These are phyloP conservation scores for Erythrolamprus reginae DNA, from an alignment of 2,113 vertebrate species.

Conservation along the genomic window DNA sequence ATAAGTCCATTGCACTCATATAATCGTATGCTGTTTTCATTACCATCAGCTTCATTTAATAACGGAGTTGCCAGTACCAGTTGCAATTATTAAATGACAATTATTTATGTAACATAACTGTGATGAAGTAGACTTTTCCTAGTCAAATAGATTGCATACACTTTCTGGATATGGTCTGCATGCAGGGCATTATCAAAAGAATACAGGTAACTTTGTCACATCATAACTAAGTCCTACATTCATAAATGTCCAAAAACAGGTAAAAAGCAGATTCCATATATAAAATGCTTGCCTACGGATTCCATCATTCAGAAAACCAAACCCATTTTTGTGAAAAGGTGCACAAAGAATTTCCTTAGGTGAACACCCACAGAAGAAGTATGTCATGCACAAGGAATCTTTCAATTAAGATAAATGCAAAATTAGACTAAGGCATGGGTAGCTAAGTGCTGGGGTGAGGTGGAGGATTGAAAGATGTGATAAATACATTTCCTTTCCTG, in stretches of 20 bases:
- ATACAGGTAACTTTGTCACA: background rate
- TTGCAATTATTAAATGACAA: background rate
- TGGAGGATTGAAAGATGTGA: background rate
- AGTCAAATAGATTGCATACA: background rate
- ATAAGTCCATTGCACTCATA: fast-evolving
- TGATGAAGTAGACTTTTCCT: background rate
- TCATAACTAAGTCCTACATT: background rate
- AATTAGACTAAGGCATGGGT: background rate
- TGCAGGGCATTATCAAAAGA: background rate
- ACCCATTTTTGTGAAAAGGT: background rate
- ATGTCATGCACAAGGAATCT: background rate
- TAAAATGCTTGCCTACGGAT: background rate
- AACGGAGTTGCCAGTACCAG: background rate
- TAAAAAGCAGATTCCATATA: background rate
- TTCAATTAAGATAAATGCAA: background rate
- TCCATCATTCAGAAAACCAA: background rate
- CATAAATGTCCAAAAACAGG: background rate
- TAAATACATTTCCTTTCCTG: background rate
- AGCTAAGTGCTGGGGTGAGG: background rate
- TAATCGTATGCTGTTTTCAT: background rate
- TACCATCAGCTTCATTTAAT: background rate
- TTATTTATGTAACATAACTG: background rate
- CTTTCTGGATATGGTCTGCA: background rate
- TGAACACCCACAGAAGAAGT: background rate
- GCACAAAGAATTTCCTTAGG: background rate